These are phyloP conservation scores for Lucifuga dentata DNA, from an alignment of 2,113 vertebrate genomes.

Conservation along the genomic window DNA sequence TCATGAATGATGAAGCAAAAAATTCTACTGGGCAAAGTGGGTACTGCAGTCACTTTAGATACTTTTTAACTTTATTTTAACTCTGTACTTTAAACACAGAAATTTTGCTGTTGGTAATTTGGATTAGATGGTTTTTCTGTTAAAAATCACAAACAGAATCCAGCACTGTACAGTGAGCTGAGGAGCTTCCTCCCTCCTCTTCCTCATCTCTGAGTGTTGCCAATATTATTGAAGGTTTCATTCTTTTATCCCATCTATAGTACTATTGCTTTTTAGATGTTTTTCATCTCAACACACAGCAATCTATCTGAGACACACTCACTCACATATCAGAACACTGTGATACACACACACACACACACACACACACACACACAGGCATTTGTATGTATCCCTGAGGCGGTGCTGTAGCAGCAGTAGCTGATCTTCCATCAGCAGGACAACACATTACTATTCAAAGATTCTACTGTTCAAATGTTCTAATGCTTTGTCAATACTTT, in stretches of 20 bases:
- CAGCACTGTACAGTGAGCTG: conserved; percentile 6
- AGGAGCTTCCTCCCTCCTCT: conserved; percentile 5
- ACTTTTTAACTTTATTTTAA: conserved; percentile 6
- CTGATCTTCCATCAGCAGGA: conserved; percentile 76
- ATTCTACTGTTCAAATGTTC: conserved; percentile 60
- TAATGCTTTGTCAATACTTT: conserved; percentile 73
- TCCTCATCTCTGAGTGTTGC: conserved; percentile 46
- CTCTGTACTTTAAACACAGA: background rate
- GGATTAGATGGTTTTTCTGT: conserved; percentile 12
- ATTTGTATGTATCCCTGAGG: conserved; percentile 61
- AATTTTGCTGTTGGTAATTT: background rate
- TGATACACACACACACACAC: conserved; percentile 37
- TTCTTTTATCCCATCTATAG: conserved; percentile 60
- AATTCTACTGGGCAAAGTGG: background rate
- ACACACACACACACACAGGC: conserved; percentile 16
- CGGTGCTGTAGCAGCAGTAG: conserved; percentile 54
- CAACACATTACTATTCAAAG: conserved; percentile 64
- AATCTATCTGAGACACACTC: conserved; percentile 53
- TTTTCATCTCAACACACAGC: conserved; percentile 37
- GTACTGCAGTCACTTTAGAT: background rate
- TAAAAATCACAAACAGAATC: conserved; percentile 15
- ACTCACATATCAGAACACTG: conserved; percentile 25
- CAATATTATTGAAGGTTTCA: conserved; percentile 56
- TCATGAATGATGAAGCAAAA: background rate
- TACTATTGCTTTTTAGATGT: conserved; percentile 44